phyloP scores from a whole-genome alignment of 35 echinoderm and acorn worm species.

The Heliocidaris tuberculata region DNA sequence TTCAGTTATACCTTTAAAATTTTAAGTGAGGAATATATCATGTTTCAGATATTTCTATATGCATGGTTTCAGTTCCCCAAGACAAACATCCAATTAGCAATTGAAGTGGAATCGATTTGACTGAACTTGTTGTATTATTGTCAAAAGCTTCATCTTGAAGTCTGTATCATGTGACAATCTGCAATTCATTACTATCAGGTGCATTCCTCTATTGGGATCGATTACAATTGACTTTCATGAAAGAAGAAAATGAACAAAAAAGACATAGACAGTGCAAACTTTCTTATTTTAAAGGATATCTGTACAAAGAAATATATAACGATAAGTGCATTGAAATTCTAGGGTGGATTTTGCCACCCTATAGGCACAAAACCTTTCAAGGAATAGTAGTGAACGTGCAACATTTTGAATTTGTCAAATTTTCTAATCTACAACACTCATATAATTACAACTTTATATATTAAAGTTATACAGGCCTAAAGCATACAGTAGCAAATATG shows the following conservation, averaged over 20 bases:
- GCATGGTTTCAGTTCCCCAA: not conserved
- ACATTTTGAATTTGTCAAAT: not conserved
- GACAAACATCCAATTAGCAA: not conserved
- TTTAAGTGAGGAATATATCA: not conserved
- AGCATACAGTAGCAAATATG: too few relatives aligned
- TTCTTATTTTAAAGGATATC: not conserved
- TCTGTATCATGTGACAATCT: not conserved
- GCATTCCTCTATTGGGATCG: not conserved
- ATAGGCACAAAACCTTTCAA: not conserved
- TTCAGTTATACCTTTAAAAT: not conserved
- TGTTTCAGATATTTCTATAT: not conserved
- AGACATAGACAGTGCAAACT: not conserved
- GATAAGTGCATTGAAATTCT: too few relatives aligned
- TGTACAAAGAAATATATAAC: too few relatives aligned
- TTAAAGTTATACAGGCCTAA: too few relatives aligned
- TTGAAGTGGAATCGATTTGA: constrained; percentile 4
- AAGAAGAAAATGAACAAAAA: not conserved
- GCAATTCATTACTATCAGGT: constrained; percentile 5
- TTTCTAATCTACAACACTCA: too few relatives aligned
- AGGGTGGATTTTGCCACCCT: too few relatives aligned
- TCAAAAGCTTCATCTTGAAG: not conserved
- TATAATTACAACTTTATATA: too few relatives aligned
- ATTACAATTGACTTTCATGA: not conserved
- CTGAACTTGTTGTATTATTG: not conserved
- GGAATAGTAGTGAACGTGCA: not conserved